Percentiles rank a stretch among this genome's conserved stretches.
These are phyloP conservation scores for Poeciliopsis retropinna DNA, from an alignment of 2,113 vertebrate genomes.

Conservation along the genomic window DNA sequence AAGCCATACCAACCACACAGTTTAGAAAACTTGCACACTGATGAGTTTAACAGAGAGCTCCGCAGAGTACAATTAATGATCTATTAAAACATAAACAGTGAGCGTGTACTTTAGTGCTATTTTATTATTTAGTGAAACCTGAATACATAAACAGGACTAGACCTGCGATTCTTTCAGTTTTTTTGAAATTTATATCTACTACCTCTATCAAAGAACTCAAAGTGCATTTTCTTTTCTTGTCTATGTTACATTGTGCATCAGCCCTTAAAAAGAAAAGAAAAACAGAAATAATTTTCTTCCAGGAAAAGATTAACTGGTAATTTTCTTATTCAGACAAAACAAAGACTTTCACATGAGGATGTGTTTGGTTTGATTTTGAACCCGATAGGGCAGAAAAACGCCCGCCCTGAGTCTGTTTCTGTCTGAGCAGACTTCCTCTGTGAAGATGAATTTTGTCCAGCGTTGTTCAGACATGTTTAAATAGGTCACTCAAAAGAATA, in stretches of 20 bases:
- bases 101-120: too few species aligned
- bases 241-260: too few species aligned
- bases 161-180: too few species aligned
- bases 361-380: conserved; percentile 16
- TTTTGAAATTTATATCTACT: too few species aligned
- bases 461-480: background rate
- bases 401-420: background rate
- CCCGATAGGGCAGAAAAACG: background rate
- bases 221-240: too few species aligned
- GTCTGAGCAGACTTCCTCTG: background rate
- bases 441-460: background rate
- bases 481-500: background rate
- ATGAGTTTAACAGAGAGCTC: background rate
- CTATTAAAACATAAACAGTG: too few species aligned
- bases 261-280: background rate
- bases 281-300: background rate
- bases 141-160: too few species aligned
- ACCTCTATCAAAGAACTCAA: too few species aligned
- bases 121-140: too few species aligned
- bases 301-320: background rate
- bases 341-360: conserved; percentile 3
- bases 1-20: background rate
- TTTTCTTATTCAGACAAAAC: conserved; percentile 13
- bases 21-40: conserved; percentile 15
- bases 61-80: too few species aligned